phyloP scores from a whole-genome alignment of 2,797 vertebrate species.

The Meda fulgida region DNA sequence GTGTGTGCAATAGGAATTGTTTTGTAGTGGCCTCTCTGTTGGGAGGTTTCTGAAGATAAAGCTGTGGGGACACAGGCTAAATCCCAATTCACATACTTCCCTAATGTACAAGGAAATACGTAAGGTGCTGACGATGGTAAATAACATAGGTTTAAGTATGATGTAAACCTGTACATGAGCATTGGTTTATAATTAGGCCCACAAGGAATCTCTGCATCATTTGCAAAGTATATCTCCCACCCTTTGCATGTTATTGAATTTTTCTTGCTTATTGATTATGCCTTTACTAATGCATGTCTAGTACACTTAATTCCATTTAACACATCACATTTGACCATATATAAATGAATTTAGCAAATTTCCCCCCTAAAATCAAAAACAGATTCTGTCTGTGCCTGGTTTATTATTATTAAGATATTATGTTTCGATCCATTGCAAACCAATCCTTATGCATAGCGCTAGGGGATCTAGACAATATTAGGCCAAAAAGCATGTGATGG shows the following conservation, averaged over 20 bases:
- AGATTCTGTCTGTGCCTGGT: not conserved
- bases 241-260: not conserved
- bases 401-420: not conserved
- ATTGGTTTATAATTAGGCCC: conserved; percentile 20
- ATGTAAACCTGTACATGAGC: conserved; percentile 20
- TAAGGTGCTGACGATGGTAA: conserved; percentile 25
- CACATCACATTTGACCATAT: not conserved
- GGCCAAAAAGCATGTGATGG: conserved; percentile 6
- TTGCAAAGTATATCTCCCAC: not conserved
- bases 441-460: not conserved
- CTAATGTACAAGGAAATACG: conserved; percentile 10
- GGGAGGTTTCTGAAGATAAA: conserved; percentile 30
- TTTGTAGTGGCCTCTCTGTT: conserved; percentile 47
- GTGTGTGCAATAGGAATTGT: conserved; percentile 1
- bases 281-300: not conserved
- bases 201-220: conserved; percentile 1
- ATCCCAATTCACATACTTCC: conserved; percentile 19
- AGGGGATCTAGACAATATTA: not conserved
- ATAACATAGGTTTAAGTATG: conserved; percentile 3
- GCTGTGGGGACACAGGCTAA: conserved; percentile 5
- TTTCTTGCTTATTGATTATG: conserved; percentile 13
- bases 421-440: not conserved
- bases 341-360: not conserved
- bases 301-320: not conserved
- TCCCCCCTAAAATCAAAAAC: no score